Conservation (phyloP, 2,797 vertebrate genomes). For the Chelonia mydas region DNA sequence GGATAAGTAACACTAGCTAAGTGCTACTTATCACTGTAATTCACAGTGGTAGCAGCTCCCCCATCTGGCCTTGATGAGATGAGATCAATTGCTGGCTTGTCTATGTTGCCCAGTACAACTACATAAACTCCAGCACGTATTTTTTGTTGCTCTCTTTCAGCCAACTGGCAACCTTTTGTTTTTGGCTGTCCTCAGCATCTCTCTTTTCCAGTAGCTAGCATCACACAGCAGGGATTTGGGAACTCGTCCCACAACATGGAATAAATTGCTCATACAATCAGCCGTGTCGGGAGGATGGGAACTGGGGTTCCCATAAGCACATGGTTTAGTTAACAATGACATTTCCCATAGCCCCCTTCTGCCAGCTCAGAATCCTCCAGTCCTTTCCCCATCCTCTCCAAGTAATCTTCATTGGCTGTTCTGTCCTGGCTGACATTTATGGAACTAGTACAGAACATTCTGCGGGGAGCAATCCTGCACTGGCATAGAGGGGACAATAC, state of each 20-base stretch:
- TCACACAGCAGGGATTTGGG: neutral
- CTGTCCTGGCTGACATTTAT: slow-evolving; percentile 30
- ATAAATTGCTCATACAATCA: neutral
- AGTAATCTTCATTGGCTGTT: neutral
- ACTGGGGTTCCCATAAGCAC: neutral
- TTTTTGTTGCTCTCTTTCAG: neutral
- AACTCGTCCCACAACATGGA: neutral
- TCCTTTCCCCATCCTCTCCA: neutral
- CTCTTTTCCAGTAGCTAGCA: neutral
- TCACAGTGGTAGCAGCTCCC: slow-evolving; percentile 50
- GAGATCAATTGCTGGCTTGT: neutral
- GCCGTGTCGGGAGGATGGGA: neutral
- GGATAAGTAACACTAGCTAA: neutral
- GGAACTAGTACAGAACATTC: slow-evolving; percentile 40
- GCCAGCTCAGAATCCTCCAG: neutral
- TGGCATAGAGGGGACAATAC: slow-evolving; percentile 33
- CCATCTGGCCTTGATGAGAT: neutral
- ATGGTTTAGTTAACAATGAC: neutral
- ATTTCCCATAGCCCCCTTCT: neutral
- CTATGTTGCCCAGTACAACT: neutral
- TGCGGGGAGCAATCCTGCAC: neutral
- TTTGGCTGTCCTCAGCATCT: neutral
- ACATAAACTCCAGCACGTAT: neutral
- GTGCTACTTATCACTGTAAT: neutral
- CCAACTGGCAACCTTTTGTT: slow-evolving; percentile 12